Conservation (phyloP, 2,113 vertebrate genomes). For the Hydropotes inermis region DNA sequence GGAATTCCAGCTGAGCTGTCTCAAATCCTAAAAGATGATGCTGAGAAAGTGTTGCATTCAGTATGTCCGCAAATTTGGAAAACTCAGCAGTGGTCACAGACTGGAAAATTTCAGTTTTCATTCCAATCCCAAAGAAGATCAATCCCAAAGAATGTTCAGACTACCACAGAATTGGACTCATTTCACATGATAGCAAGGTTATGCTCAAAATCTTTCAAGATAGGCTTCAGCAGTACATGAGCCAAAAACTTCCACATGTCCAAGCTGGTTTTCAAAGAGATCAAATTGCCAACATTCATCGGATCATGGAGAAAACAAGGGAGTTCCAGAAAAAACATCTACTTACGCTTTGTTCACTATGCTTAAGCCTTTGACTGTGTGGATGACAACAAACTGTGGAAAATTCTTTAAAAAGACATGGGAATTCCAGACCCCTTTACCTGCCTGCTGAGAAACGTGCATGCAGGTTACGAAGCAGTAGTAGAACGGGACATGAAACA, state of each 20-base stretch:
- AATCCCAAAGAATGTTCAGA: neutral
- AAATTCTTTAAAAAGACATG: neutral
- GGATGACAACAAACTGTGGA: neutral
- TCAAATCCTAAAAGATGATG: neutral
- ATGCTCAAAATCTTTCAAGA: neutral
- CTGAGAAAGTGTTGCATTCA: neutral
- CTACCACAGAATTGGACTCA: neutral
- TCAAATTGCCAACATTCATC: neutral
- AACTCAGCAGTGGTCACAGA: neutral
- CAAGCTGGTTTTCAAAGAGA: neutral
- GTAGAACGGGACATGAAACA: rapidly evolving
- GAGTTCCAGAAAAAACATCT: neutral
- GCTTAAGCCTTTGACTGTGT: neutral
- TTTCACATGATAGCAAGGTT: neutral
- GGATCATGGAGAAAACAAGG: neutral
- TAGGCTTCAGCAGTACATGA: neutral
- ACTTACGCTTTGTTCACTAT: neutral
- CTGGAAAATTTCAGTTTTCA: neutral
- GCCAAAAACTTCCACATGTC: neutral
- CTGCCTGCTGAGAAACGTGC: neutral
- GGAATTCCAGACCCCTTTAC: neutral
- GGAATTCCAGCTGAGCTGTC: neutral
- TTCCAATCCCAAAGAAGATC: neutral
- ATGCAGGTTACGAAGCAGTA: neutral
- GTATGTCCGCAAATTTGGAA: neutral